These are phyloP conservation scores for Luehdorfia chinensis DNA, from an alignment of 1,140 invertebrate species.

Conservation along the genomic window DNA sequence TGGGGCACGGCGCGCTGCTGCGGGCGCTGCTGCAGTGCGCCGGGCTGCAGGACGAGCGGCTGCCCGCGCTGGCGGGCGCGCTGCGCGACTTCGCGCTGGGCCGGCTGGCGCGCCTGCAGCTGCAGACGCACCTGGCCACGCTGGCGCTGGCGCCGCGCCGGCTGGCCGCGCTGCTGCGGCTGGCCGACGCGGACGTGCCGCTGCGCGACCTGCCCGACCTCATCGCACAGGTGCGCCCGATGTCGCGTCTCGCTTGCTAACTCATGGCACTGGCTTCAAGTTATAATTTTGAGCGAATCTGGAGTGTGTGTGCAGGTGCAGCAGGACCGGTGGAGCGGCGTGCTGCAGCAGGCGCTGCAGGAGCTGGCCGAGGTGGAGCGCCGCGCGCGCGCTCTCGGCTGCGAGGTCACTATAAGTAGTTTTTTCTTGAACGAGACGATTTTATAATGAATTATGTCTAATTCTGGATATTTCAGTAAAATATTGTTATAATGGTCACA, in stretches of 20 bases:
- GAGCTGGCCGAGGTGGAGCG: constrained; percentile 86
- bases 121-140: constrained; percentile 84
- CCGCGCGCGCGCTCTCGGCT: constrained; percentile 83
- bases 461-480: too few relatives aligned
- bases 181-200: constrained; percentile 85
- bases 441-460: too few relatives aligned
- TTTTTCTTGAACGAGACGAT: too few relatives aligned
- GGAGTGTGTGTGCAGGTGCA: constrained; percentile 51
- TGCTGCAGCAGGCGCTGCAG: constrained; percentile 83
- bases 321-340: constrained; percentile 80
- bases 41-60: constrained; percentile 85
- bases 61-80: constrained; percentile 79
- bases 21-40: constrained; percentile 88
- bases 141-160: constrained; percentile 84
- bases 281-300: too few relatives aligned
- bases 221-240: constrained; percentile 74
- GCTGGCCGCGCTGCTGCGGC: constrained; percentile 82
- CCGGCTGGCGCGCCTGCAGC: constrained; percentile 83
- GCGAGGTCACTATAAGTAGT: too few relatives aligned
- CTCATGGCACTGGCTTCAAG: too few relatives aligned
- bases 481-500: too few relatives aligned
- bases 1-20: constrained; percentile 91
- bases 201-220: constrained; percentile 81
- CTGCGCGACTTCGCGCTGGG: constrained; percentile 49
- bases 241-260: too few relatives aligned